Base-by-base conservation (phyloP, 2,888 invertebrate genomes). In the Tupiocoris notatus region DNA sequence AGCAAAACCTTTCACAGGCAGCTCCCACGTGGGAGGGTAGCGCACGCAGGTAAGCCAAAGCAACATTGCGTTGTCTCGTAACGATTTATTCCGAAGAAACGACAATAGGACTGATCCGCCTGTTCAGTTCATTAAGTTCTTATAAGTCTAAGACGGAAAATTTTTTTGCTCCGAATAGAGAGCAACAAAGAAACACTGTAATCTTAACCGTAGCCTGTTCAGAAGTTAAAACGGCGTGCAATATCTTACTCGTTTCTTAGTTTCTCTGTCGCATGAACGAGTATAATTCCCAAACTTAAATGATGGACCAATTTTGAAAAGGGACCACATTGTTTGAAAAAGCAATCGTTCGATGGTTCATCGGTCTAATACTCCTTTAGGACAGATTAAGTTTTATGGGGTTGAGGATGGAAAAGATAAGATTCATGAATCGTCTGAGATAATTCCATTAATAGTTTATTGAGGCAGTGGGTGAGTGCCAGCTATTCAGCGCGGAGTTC, bases 121-220 rank as follows among this genome's bases (percentile, higher is more conserved):
- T 24, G 65, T 65, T 65, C 65, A 65, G 65, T 65, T 65, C 65
- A 65, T 65, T 65, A 65, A 65, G 65, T 65, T 20, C 65, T 25
- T 39, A 65, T 65, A 25, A 65, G 25, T 17, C 39, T 65, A 17
- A 39, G 39, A n/a, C n/a, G 39, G 39, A 39, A 7, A 12, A 7
- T 39, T 39, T 39, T 39, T 39, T 39, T 39, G 12, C 39, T 12
- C 39, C 39, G 6, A 12, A 7, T 39, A 39, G 39, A 12, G 39
- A 39, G 39, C 39, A 7, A 39, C 3, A n/a, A n/a, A n/a, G n/a
- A n/a, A n/a, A n/a, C n/a, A n/a, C n/a, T n/a, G 39, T 3, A 7
- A 39, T 39, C 39, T 39, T 39, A 39, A 39, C 39, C n/a, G 12
- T 39, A 12, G 39, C 39, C 39, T n/a, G n/a, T 39, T 39, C 39